Conservation (phyloP, 64 coral and sea anemone genomes). For the Trachythela sp. region DNA sequence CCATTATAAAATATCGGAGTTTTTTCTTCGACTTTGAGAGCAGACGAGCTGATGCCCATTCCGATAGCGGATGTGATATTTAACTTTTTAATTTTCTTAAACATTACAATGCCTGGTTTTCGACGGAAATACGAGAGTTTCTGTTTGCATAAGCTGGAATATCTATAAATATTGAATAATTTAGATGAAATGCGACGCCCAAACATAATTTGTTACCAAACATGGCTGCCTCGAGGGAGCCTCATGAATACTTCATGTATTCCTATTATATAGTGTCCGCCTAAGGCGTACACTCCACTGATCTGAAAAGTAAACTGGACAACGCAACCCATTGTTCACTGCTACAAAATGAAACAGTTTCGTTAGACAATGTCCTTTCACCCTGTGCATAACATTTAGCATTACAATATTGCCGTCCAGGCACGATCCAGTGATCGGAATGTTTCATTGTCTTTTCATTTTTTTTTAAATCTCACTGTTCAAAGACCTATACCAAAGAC, state of each 20-base stretch:
- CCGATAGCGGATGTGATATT: background rate
- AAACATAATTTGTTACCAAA: background rate
- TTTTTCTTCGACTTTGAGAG: conserved; percentile 2
- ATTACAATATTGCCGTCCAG: no score
- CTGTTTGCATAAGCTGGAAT: background rate
- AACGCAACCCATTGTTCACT: no score
- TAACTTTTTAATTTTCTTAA: background rate
- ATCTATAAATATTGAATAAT: background rate
- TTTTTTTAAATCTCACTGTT: no score
- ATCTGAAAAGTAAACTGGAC: no score
- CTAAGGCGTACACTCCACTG: no score
- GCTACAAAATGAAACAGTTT: no score
- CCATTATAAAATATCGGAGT: background rate
- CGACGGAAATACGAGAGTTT: background rate
- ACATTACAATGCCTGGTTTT: background rate
- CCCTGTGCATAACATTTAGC: no score
- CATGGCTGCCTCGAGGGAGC: background rate
- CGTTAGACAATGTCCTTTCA: no score
- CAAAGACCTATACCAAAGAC: no score
- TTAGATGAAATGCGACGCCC: background rate
- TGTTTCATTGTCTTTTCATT: no score
- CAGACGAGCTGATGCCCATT: background rate
- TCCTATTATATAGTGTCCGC: no score
- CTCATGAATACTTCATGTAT: background rate
- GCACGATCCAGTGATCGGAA: no score